Conservation (phyloP, 2,888 invertebrate species). For the Apodemia mormo region DNA sequence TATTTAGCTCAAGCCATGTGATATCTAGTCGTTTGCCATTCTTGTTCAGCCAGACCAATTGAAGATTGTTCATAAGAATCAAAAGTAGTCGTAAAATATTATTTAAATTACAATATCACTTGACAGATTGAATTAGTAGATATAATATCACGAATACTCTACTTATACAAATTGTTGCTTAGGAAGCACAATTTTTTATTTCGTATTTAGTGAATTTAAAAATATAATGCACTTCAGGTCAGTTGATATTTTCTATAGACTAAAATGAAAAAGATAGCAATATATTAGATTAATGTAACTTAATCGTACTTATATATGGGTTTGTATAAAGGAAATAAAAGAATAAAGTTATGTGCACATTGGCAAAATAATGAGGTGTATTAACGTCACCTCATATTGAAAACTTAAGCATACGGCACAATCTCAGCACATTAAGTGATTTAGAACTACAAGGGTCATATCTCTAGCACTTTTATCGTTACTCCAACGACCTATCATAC, state of each 20-base stretch:
- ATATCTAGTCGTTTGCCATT: slow-evolving; percentile 75
- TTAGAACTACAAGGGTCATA: slow-evolving; percentile 21
- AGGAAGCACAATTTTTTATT: slow-evolving; percentile 28
- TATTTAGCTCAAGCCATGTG: slow-evolving; percentile 74
- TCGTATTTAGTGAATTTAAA: slow-evolving; percentile 33
- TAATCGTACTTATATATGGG: slow-evolving; percentile 73
- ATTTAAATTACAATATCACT: slow-evolving; percentile 25
- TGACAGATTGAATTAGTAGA: slow-evolving; percentile 20
- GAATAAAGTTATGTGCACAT: slow-evolving; percentile 71
- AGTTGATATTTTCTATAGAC: slow-evolving; percentile 76
- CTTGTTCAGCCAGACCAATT: slow-evolving; percentile 40
- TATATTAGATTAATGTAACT: slow-evolving; percentile 80
- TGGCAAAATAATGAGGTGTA: slow-evolving; percentile 65
- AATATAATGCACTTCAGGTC: slow-evolving; percentile 57
- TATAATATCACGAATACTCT: slow-evolving; percentile 24
- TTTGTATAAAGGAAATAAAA: slow-evolving; percentile 75
- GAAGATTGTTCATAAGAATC: slow-evolving; percentile 25
- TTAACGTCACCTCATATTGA: slow-evolving; percentile 68
- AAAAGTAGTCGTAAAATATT: slow-evolving; percentile 23
- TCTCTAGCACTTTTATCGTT: slow-evolving; percentile 61
- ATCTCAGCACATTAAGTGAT: slow-evolving; percentile 74
- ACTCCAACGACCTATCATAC: slow-evolving; percentile 63
- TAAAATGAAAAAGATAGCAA: slow-evolving; percentile 80
- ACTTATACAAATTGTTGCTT: slow-evolving; percentile 27
- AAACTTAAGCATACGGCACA: slow-evolving; percentile 69